phyloP scores from a whole-genome alignment of 1,140 invertebrate species.

The Conus betulinus region DNA sequence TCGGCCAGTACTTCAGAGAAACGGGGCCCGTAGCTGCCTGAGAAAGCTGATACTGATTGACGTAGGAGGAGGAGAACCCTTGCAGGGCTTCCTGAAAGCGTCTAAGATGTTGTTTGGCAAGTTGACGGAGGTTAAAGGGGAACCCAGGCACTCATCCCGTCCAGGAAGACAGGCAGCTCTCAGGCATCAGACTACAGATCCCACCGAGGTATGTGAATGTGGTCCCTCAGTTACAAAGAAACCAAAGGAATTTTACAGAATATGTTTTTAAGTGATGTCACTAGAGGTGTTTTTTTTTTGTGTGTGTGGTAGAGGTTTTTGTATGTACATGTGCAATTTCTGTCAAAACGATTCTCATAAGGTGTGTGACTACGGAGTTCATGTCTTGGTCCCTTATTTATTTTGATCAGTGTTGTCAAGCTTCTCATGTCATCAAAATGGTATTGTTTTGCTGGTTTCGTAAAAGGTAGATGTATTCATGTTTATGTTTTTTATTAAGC shows the following conservation, averaged over 20 bases:
- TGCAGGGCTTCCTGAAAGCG: conserved; percentile 15
- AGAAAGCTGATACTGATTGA: conserved; percentile 42
- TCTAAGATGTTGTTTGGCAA: background rate
- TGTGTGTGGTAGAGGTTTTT: too few species aligned
- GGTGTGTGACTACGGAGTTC: too few species aligned
- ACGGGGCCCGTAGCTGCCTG: background rate
- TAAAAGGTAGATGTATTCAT: too few species aligned
- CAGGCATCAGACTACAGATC: background rate
- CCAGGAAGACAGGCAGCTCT: background rate
- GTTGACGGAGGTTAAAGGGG: background rate
- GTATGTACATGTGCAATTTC: too few species aligned
- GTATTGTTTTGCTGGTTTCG: too few species aligned
- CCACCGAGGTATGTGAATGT: background rate
- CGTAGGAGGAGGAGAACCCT: background rate
- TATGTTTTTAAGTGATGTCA: background rate
- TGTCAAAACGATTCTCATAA: too few species aligned
- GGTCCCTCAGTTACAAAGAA: background rate
- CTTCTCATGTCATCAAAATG: too few species aligned
- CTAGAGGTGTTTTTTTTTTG: too few species aligned
- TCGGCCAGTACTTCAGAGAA: background rate
- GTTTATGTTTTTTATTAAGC: too few species aligned
- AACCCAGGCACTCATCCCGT: background rate
- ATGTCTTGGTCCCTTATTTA: too few species aligned
- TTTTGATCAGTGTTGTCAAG: too few species aligned
- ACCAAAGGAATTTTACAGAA: too few species aligned